phyloP scores from a whole-genome alignment of 2,113 vertebrate genomes.

The Theropithecus gelada region DNA sequence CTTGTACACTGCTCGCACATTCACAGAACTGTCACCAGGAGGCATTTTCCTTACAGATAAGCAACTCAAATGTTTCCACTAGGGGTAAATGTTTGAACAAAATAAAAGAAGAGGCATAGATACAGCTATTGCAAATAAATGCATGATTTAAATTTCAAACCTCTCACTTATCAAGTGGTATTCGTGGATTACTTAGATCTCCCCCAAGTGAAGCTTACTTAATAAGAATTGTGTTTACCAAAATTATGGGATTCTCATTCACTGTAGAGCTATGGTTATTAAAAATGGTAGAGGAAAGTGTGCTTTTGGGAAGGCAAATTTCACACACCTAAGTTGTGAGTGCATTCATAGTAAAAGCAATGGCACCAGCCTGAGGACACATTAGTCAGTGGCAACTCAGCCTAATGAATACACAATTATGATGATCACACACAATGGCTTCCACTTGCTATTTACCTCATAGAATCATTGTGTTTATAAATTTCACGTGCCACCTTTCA shows the following conservation, averaged over 20 bases:
- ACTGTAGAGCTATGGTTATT: neutral
- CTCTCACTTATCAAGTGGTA: neutral
- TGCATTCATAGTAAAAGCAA: neutral
- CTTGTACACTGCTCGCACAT: rapidly evolving
- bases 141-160: neutral
- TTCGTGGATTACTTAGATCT: slow-evolving; percentile 5
- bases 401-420: neutral
- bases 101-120: neutral
- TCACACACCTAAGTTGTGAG: neutral
- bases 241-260: neutral
- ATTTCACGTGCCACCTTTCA: neutral
- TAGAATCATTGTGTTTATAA: neutral
- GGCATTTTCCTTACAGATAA: neutral
- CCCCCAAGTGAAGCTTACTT: neutral
- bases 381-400: neutral
- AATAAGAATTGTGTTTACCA: neutral
- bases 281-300: neutral
- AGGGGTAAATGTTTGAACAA: neutral
- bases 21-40: neutral
- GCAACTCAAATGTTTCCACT: neutral
- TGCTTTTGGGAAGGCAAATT: neutral
- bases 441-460: neutral
- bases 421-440: neutral
- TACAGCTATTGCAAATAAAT: neutral
- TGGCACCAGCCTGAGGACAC: rapidly evolving